These are phyloP conservation scores for Neodiprion virginianus DNA, from an alignment of 1,140 invertebrate genomes.

Conservation along the genomic window DNA sequence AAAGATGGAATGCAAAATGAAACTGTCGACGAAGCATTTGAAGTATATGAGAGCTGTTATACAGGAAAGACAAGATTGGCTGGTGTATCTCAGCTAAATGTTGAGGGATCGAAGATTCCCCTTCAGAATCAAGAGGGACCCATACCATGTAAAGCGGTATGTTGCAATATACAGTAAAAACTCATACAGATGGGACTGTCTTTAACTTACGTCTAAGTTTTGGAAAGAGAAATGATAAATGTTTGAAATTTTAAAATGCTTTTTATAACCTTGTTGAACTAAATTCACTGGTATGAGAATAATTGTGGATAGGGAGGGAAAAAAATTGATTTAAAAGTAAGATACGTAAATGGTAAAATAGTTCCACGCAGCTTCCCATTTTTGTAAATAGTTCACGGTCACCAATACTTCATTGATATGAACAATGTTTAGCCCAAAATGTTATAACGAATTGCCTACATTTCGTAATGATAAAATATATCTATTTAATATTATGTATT, in stretches of 20 bases:
- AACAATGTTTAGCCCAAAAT: neutral
- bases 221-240: neutral
- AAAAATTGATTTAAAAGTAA: neutral
- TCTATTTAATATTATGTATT: neutral
- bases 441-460: constrained; percentile 1
- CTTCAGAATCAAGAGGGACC: constrained; percentile 39
- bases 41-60: constrained; percentile 57
- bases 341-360: constrained; percentile 5
- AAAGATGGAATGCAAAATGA: constrained; percentile 8
- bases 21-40: constrained; percentile 55
- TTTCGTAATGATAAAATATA: neutral
- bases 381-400: constrained; percentile 3
- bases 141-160: constrained; percentile 51
- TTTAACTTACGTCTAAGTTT: neutral
- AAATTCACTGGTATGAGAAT: neutral
- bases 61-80: constrained; percentile 33
- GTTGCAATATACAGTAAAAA: constrained; percentile 55
- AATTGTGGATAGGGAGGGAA: neutral
- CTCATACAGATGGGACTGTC: too few relatives aligned
- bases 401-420: neutral
- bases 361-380: constrained; percentile 3
- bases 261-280: neutral
- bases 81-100: constrained; percentile 29
- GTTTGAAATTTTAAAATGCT: neutral
- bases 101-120: constrained; percentile 37